Conservation (phyloP, 2,888 invertebrate species). For the Eledone cirrhosa region DNA sequence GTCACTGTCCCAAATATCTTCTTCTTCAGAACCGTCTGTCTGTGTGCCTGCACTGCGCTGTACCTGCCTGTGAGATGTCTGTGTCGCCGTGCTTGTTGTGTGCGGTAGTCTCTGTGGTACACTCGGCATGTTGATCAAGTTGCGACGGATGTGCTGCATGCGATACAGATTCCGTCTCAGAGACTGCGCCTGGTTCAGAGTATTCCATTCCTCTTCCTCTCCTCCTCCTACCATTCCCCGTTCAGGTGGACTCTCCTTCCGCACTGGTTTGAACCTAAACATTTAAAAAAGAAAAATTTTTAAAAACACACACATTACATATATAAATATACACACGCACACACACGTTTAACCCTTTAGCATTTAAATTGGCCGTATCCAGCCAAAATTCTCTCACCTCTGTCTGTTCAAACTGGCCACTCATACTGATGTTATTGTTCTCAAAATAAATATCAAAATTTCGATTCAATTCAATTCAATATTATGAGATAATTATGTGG, state of each 20-base stretch:
- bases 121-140: constrained; percentile 33
- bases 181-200: background rate
- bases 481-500: too few relatives aligned
- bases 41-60: constrained; percentile 52
- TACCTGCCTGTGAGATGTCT: constrained; percentile 50
- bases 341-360: too few relatives aligned
- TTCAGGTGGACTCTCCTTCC: constrained; percentile 11
- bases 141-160: constrained; percentile 30
- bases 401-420: too few relatives aligned
- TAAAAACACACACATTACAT: background rate
- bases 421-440: too few relatives aligned
- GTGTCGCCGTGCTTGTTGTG: constrained; percentile 49
- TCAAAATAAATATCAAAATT: too few relatives aligned
- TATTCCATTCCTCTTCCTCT: background rate
- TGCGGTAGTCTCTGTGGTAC: constrained; percentile 33
- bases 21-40: constrained; percentile 41
- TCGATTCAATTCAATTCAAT: too few relatives aligned
- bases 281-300: background rate
- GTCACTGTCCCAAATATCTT: constrained; percentile 18
- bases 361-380: too few relatives aligned
- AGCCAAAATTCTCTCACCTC: too few relatives aligned
- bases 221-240: background rate
- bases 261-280: constrained; percentile 18
- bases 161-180: constrained; percentile 7
- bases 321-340: too few relatives aligned